Conservation (phyloP, 53 echinoderm and acorn worm species). For the Holothuria scabra region DNA sequence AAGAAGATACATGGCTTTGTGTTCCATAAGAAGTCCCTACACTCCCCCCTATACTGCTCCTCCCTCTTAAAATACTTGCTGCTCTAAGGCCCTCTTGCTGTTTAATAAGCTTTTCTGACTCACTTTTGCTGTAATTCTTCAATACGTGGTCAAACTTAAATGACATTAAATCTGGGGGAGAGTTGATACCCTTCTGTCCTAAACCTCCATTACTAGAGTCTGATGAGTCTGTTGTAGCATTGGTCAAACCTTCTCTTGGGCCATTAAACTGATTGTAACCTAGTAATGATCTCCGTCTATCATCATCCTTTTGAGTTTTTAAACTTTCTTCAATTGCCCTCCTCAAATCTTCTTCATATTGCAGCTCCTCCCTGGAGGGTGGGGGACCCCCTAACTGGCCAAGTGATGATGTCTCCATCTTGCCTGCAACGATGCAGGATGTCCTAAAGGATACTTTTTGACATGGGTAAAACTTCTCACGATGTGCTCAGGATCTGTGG, state of each 20-base stretch:
- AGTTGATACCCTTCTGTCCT: background rate
- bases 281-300: slow-evolving; percentile 47
- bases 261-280: slow-evolving; percentile 3
- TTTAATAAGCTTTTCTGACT: background rate
- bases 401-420: slow-evolving; percentile 14
- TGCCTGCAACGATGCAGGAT: background rate
- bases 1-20: no score
- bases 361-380: slow-evolving; percentile 51
- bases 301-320: slow-evolving; percentile 51
- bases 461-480: no score
- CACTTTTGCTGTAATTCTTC: slow-evolving; percentile 62
- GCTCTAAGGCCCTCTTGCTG: background rate
- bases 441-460: no score
- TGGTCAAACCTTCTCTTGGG: background rate
- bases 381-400: background rate
- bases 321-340: slow-evolving; percentile 77
- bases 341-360: slow-evolving; percentile 63
- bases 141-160: slow-evolving; percentile 86
- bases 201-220: background rate
- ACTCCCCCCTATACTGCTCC: background rate
- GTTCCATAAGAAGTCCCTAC: no score
- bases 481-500: no score
- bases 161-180: slow-evolving; percentile 72
- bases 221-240: background rate
- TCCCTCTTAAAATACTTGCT: background rate